A percentile compares a stretch with the other conserved stretches of the same genome.
Evolutionary conservation across 23 tunicate species (phyloP).

Genomic region (Halocynthia aurantium): DNA sequence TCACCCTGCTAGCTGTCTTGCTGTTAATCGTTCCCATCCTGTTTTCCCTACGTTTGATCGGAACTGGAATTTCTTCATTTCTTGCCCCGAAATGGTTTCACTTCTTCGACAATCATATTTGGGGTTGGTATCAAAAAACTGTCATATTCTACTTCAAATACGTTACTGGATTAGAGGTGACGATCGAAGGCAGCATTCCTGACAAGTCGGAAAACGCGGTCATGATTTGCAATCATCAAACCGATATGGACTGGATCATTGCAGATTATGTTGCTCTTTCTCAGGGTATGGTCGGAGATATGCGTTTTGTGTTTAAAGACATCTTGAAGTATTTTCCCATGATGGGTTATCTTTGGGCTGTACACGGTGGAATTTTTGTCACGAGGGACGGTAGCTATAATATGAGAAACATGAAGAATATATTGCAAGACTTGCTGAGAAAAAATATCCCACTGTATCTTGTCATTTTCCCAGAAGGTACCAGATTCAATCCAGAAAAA

Average conservation of each 20-base stretch:
- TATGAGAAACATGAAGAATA: constrained; percentile 38
- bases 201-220: constrained; percentile 37
- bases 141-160: constrained; percentile 56
- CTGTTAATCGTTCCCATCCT: too few relatives aligned
- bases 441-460: not conserved
- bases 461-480: constrained; percentile 40
- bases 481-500: constrained; percentile 35
- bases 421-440: constrained; percentile 4
- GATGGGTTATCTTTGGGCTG: constrained; percentile 53
- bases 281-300: constrained; percentile 45
- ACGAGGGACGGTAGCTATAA: constrained; percentile 52
- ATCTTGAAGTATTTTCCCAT: constrained; percentile 44
- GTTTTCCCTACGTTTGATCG: too few relatives aligned
- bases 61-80: not conserved
- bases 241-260: constrained; percentile 62
- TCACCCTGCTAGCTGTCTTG: too few relatives aligned
- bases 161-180: constrained; percentile 35
- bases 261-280: constrained; percentile 42
- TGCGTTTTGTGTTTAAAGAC: constrained; percentile 58
- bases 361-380: constrained; percentile 55
- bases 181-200: constrained; percentile 40
- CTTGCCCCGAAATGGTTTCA: constrained; percentile 26
- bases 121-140: constrained; percentile 49
- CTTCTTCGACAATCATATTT: constrained; percentile 32
- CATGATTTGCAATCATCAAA: constrained; percentile 60